Evolutionary conservation across 2,113 vertebrate genomes (phyloP).

Genomic region (Zingel zingel): DNA sequence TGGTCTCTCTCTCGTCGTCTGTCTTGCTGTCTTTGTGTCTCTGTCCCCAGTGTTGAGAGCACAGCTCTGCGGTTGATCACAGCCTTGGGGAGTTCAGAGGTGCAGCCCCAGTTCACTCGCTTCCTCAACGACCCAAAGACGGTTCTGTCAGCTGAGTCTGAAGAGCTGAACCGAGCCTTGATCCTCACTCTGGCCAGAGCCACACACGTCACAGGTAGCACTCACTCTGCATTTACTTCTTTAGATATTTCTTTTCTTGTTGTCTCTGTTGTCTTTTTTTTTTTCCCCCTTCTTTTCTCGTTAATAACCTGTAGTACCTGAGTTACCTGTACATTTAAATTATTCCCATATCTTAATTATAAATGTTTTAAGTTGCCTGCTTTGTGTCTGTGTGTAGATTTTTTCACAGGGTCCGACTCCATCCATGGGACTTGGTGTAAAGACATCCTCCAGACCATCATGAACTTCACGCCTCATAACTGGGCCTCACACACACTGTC

Average conservation of each 20-base stretch:
- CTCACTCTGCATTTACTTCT: not conserved
- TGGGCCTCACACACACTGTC: constrained; percentile 98
- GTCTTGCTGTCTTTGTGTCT: constrained; percentile 26
- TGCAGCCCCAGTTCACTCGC: constrained; percentile 96
- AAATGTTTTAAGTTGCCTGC: not conserved
- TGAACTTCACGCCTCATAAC: constrained; percentile 98
- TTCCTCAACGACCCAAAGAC: constrained; percentile 98
- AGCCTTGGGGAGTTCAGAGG: constrained; percentile 96
- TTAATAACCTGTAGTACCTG: not conserved
- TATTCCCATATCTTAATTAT: not conserved
- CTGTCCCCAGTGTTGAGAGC: constrained; percentile 91
- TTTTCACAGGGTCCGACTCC: constrained; percentile 98
- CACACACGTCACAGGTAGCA: constrained; percentile 95
- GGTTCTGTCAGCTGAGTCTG: constrained; percentile 95
- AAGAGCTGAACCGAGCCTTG: constrained; percentile 96
- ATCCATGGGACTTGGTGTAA: constrained; percentile 99
- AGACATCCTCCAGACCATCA: constrained; percentile 98
- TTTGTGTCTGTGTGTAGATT: constrained; percentile 85
- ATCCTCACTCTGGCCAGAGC: constrained; percentile 97
- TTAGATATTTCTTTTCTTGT: not conserved
- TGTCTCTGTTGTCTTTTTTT: not conserved
- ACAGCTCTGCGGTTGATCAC: constrained; percentile 96
- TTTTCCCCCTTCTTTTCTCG: not conserved
- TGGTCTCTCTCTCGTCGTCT: not conserved
- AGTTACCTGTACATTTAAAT: not conserved